Evolutionary conservation across 2,888 invertebrate genomes (phyloP), one percentile per base, ranked within the genome.

Genomic region (Dicyrtoma fusca): DNA sequence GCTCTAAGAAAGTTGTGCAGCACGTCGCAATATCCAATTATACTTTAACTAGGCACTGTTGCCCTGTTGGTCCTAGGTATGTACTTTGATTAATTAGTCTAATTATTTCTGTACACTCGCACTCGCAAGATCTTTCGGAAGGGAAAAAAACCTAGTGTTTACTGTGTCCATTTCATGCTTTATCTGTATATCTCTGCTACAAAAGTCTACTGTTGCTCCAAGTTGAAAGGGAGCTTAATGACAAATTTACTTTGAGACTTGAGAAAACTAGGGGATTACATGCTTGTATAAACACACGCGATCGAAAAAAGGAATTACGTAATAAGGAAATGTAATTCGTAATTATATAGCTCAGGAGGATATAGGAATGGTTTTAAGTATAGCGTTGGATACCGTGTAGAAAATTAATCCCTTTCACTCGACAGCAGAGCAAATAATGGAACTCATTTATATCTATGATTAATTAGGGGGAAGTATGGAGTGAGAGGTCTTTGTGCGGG

Each of bases 31-130:
- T 34, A n/a, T 34, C 3, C 34, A 34, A 34, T 34, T 34, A 34
- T 34, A 5, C 8, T 8, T 34, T 8, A 34, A 34, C 34, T 34
- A 34, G 4, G 8, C 34, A 3, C 34, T n/a, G n/a, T n/a, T n/a
- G n/a, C n/a, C n/a, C n/a, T n/a, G n/a, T n/a, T n/a, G n/a, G n/a
- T n/a, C n/a, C n/a, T n/a, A n/a, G n/a, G 34, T 34, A 34, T 34
- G 34, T 63, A 23, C 53, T 49, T 65, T 65, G 65, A 65, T 66
- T 66, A 53, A 53, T 66, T 66, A 53, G 53, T 21, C 42, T 66
- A 66, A 66, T 66, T 66, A 66, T 34, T 34, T 34, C 34, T 34
- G 34, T 34, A 34, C 34, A 34, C 34, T 34, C 34, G 4, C 34
- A 34, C 21, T 34, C 4, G 34, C 34, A 34, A 53, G 53, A 42